A percentile compares a stretch with the other conserved stretches of the same genome.
Evolutionary conservation across 2,888 invertebrate species (phyloP).

Genomic region (Allygus modestus): DNA sequence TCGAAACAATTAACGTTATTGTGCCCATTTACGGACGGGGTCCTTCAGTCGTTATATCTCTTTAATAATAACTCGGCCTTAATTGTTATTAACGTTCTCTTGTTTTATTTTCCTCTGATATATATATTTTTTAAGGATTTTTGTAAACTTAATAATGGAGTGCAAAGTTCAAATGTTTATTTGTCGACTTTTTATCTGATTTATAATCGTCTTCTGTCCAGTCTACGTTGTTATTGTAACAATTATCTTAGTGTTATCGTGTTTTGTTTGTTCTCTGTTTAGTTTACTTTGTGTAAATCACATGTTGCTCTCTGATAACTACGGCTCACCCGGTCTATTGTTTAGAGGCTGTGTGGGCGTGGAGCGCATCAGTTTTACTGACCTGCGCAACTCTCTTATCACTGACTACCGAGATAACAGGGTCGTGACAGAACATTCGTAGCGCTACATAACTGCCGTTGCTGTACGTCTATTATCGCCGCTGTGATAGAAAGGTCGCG

Average conservation of each 20-base stretch:
- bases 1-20: constrained; percentile 44
- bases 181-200: too few relatives aligned
- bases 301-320: too few relatives aligned
- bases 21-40: not conserved
- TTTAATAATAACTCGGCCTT: constrained; percentile 7
- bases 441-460: constrained; percentile 1
- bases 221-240: too few relatives aligned
- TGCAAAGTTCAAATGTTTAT: too few relatives aligned
- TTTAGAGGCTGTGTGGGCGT: not conserved
- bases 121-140: too few relatives aligned
- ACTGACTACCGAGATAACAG: constrained; percentile 3
- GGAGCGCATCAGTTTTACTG: not conserved
- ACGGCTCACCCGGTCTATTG: too few relatives aligned
- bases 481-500: not conserved
- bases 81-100: constrained; percentile 22
- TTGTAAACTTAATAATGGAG: too few relatives aligned
- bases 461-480: not conserved
- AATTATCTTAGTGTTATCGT: too few relatives aligned
- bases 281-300: not conserved
- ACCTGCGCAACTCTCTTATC: constrained; percentile 31
- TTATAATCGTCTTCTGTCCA: too few relatives aligned
- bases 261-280: not conserved
- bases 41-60: constrained; percentile 2
- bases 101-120: not conserved
- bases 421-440: not conserved